Evolutionary conservation across 2,888 invertebrate genomes (phyloP), one percentile per base, ranked within the genome.

Genomic region (Sesia bembeciformis): DNA sequence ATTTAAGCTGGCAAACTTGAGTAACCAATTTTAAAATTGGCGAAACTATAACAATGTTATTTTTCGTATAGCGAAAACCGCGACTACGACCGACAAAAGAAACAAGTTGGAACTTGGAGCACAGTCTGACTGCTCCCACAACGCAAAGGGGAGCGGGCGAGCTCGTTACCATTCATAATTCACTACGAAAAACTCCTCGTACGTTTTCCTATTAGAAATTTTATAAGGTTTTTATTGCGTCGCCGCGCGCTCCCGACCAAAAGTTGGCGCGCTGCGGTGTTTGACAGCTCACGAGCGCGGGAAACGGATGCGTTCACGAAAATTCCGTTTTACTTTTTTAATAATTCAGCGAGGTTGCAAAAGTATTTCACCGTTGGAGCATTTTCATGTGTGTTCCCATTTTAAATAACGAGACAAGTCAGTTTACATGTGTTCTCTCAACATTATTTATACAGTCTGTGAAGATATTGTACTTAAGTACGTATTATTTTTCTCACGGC

Each of bases 161-260:
- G 74, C 84, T 88, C 85, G 88, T 89, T 89, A 87, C 85, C 83
- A 88, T 89, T 87, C 88, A 89, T 88, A 87, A 89, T 88, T 88
- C 87, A 88, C 73, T 66, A 65, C 65, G 78, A 81, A 84, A 57
- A 87, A 85, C 86, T 85, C 84, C 67, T 72, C 72, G 84, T 86
- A 88, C 88, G 87, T 89, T 88, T 88, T 88, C 85, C 86, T 76
- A 88, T 89, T 87, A 85, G 72, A 80, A 85, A 86, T 88, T 87
- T 88, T 87, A 86, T 86, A 84, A 86, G 81, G 85, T 88, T 88
- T 87, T 88, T 88, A 88, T 84, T 82, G 79, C 78, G 67, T 63
- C 66, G 68, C 61, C 64, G 62, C 58, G 60, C 66, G 63, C 62
- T 68, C 71, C 72, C 72, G 76, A 77, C 76, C 67, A 69, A 81